These are phyloP conservation scores for Papilio aristodemus DNA, from an alignment of 1,140 invertebrate species.

Conservation along the genomic window DNA sequence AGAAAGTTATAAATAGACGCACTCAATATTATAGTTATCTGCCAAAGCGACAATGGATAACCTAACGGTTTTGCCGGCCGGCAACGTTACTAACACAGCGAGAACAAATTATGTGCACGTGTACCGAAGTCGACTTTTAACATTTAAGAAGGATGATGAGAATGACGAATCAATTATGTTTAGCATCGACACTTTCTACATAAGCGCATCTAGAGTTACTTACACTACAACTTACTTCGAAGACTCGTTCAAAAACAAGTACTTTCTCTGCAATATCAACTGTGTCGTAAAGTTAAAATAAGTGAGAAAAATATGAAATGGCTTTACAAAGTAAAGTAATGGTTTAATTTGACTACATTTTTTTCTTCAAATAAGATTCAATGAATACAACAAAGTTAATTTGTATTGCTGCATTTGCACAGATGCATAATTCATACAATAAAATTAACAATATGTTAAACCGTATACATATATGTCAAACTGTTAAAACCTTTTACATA, in stretches of 20 bases:
- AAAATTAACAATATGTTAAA: too few species aligned
- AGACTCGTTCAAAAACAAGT: constrained; percentile 7
- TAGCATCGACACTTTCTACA: neutral
- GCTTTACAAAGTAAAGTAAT: neutral
- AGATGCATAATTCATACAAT: too few species aligned
- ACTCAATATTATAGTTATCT: constrained; percentile 13
- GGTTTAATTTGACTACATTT: neutral
- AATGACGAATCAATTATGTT: constrained; percentile 4
- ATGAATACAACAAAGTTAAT: too few species aligned
- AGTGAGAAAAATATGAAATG: constrained; percentile 4
- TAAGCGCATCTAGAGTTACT: constrained; percentile 9
- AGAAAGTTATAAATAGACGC: constrained; percentile 15
- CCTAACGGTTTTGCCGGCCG: neutral
- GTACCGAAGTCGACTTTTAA: constrained; percentile 9
- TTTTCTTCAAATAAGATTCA: too few species aligned
- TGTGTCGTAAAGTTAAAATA: constrained; percentile 18
- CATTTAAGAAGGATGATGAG: constrained; percentile 14
- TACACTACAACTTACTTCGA: neutral
- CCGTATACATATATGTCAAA: too few species aligned
- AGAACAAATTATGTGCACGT: neutral
- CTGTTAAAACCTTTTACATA: too few species aligned
- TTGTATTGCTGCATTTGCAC: too few species aligned
- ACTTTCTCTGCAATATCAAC: constrained; percentile 7
- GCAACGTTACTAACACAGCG: neutral
- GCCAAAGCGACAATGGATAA: constrained; percentile 14